Evolutionary conservation across 2,113 vertebrate species (phyloP), one percentile per base, ranked within the genome.

Genomic region (Trachemys scripta): DNA sequence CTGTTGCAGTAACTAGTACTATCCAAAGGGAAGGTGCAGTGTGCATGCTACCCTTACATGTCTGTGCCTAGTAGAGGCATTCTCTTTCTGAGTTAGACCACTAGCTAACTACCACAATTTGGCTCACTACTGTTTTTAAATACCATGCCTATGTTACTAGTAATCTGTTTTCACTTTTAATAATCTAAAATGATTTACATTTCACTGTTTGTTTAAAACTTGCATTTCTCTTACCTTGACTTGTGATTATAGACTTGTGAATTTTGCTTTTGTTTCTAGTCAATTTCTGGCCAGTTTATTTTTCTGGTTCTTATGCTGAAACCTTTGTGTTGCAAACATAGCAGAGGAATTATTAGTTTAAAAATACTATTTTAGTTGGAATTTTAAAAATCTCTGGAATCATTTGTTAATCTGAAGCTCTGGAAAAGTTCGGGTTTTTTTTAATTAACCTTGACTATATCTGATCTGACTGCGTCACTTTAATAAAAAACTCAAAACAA

Each of bases 31-130:
- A 75, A 1, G 56, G 42, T 29, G 22, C 81, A 56, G 42, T 80
- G 24, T 0, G 0, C 20, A 9, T 72, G 17, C 65, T n/a, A 29
- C 14, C 65, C 8, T 72, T 38, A n/a, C 7, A 14, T 72, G 16
- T 35, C 8, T 19, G 38, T 29, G 57, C 27, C 27, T 59, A 29
- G 27, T 29, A 59, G 27, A 59, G 11, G 27, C 57, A 31, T 5
- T 59, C 27, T 59, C 27, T 11, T 27, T 27, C 57, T 59, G 24
- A 59, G 27, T 27, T 78, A 51, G 47, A 56, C 65, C 57, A 59
- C 29, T 45, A 19, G 69, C 27, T 90, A 57, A 83, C 79, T 83
- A 25, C 53, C 35, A 25, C 65, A 42, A 27, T 78, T 50, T 57
- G 27, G 45, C 88, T 38, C 4, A 8, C 17, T 22, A 54, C 22